phyloP scores from a whole-genome alignment of 64 coral and sea anemone genomes.

The Catalaphyllia jardinei region DNA sequence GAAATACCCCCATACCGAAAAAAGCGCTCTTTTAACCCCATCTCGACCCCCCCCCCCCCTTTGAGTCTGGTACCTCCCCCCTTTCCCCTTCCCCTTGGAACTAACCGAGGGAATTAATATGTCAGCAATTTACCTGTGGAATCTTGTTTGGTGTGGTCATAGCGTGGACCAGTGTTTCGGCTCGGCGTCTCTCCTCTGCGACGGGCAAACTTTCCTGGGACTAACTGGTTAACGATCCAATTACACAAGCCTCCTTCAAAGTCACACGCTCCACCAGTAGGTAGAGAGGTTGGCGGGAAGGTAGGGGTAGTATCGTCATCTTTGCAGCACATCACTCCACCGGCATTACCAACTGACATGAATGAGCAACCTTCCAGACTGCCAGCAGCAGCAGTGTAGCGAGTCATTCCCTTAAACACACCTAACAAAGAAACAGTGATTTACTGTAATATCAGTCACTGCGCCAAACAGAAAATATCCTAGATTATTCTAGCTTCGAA shows the following conservation, averaged over 20 bases:
- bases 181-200: slow-evolving; percentile 63
- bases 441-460: not conserved
- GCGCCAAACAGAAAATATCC: no score
- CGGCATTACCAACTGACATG: slow-evolving; percentile 53
- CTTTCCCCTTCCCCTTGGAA: no score
- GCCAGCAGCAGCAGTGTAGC: slow-evolving; percentile 50
- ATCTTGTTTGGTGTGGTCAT: slow-evolving; percentile 84
- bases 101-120: not conserved
- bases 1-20: no score
- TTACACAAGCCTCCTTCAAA: slow-evolving; percentile 58
- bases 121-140: slow-evolving; percentile 45
- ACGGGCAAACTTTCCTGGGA: slow-evolving; percentile 20
- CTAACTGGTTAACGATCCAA: slow-evolving; percentile 47
- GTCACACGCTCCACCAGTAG: slow-evolving; percentile 74
- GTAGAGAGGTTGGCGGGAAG: slow-evolving; percentile 33
- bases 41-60: no score
- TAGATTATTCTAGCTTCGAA: no score
- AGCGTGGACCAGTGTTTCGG: slow-evolving; percentile 86
- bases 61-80: no score
- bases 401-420: slow-evolving; percentile 51
- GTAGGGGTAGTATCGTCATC: slow-evolving; percentile 66
- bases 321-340: slow-evolving; percentile 93
- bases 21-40: not conserved
- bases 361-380: slow-evolving; percentile 72
- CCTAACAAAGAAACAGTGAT: slow-evolving; percentile 3